Evolutionary conservation across 2,113 vertebrate species (phyloP).

Genomic region (Motacilla alba): DNA sequence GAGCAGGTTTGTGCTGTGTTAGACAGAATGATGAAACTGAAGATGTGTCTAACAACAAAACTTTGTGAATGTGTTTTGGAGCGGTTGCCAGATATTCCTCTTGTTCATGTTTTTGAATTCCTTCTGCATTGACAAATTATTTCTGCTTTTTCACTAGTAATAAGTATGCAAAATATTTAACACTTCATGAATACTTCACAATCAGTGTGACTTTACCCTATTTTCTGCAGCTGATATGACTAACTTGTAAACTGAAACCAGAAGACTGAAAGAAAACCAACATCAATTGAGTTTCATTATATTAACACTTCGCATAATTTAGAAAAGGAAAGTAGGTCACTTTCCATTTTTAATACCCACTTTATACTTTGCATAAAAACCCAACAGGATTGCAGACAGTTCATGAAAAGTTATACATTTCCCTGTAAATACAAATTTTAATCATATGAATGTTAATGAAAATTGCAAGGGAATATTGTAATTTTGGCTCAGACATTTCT

Average conservation of each 20-base stretch:
- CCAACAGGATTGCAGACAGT: not conserved
- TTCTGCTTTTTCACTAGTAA: not conserved
- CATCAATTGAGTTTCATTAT: not conserved
- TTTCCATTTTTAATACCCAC: constrained; percentile 16
- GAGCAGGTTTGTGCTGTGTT: not conserved
- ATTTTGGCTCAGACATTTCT: not conserved
- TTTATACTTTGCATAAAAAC: not conserved
- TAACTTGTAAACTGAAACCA: constrained; percentile 5
- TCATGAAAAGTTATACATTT: not conserved
- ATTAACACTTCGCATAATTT: not conserved
- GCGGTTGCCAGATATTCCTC: not conserved
- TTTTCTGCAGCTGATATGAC: not conserved
- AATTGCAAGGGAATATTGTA: not conserved
- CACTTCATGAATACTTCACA: not conserved
- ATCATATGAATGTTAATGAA: not conserved
- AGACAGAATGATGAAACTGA: not conserved
- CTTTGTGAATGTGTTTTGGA: not conserved
- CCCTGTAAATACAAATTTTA: not conserved
- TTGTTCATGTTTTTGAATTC: not conserved
- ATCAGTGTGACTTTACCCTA: not conserved
- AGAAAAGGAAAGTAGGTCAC: constrained; percentile 24
- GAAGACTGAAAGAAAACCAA: not conserved
- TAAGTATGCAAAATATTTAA: not conserved
- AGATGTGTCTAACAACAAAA: not conserved
- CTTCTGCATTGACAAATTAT: not conserved